These are phyloP conservation scores for Drosophila navojoa DNA, from an alignment of 1,140 invertebrate species.

Conservation along the genomic window DNA sequence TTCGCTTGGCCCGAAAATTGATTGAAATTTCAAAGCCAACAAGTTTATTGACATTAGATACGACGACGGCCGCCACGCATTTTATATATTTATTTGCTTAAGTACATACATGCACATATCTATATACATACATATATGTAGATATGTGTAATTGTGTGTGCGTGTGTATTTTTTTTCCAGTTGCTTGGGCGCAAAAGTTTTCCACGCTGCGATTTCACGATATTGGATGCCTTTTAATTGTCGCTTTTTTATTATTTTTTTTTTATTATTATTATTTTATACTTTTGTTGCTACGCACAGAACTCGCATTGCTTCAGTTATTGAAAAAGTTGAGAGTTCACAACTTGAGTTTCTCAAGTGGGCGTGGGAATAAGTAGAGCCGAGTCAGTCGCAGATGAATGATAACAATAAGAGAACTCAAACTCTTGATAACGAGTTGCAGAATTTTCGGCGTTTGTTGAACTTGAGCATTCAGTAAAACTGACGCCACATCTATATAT, in stretches of 20 bases:
- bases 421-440: constrained; percentile 59
- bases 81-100: constrained; percentile 4
- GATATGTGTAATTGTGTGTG: neutral
- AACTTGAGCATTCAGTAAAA: constrained; percentile 30
- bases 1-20: constrained; percentile 58
- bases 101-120: constrained; percentile 5
- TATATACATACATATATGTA: constrained; percentile 10
- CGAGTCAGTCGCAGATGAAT: constrained; percentile 21
- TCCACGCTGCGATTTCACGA: constrained; percentile 48
- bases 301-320: constrained; percentile 54
- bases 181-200: constrained; percentile 53
- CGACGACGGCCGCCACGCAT: constrained; percentile 36
- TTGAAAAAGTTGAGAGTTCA: constrained; percentile 75
- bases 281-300: constrained; percentile 22
- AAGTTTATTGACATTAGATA: constrained; percentile 78
- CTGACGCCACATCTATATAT: constrained; percentile 2
- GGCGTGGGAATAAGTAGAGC: constrained; percentile 49
- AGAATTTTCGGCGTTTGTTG: constrained; percentile 42
- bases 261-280: too few relatives aligned
- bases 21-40: constrained; percentile 65
- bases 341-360: constrained; percentile 30
- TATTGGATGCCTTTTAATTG: constrained; percentile 55
- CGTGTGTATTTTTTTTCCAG: constrained; percentile 13
- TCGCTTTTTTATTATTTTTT: constrained; percentile 52
- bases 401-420: constrained; percentile 37